Conservation (phyloP, 2,888 invertebrate genomes). For the Nematopogon swammerdamellus region DNA sequence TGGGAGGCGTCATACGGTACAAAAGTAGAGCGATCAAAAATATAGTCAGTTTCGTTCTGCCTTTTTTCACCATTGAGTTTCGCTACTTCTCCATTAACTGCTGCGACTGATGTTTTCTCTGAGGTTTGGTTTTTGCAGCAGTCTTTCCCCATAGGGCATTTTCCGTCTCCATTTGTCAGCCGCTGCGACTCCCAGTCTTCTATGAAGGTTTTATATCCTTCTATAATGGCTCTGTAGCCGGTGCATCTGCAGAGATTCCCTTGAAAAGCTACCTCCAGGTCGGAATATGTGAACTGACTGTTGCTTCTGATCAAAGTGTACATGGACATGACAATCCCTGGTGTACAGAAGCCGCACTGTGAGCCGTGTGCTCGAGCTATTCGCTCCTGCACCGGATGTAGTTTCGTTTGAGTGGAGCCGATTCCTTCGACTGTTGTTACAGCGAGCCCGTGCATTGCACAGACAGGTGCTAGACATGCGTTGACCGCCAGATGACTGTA, state of each 20-base stretch:
- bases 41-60: slow-evolving; percentile 36
- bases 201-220: slow-evolving; percentile 74
- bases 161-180: slow-evolving; percentile 22
- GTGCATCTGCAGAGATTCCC: slow-evolving; percentile 81
- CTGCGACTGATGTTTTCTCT: too few relatives aligned
- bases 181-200: slow-evolving; percentile 64
- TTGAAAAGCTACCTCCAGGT: slow-evolving; percentile 73
- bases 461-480: slow-evolving; percentile 79
- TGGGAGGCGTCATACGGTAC: slow-evolving; percentile 69
- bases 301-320: slow-evolving; percentile 69
- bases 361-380: slow-evolving; percentile 83
- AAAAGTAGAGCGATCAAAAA: slow-evolving; percentile 62
- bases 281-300: slow-evolving; percentile 43
- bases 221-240: slow-evolving; percentile 82
- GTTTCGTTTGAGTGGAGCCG: slow-evolving; percentile 66
- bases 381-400: slow-evolving; percentile 79
- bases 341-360: slow-evolving; percentile 87
- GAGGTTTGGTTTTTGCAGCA: slow-evolving; percentile 56
- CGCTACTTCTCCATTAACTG: neutral
- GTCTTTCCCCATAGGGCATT: slow-evolving; percentile 60
- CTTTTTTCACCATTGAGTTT: neutral
- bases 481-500: slow-evolving; percentile 73
- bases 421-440: slow-evolving; percentile 87
- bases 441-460: slow-evolving; percentile 75
- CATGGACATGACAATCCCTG: slow-evolving; percentile 92